Evolutionary conservation across 1,140 invertebrate genomes (phyloP), one percentile per base, ranked within the genome.

Genomic region (Tachypleus tridentatus): DNA sequence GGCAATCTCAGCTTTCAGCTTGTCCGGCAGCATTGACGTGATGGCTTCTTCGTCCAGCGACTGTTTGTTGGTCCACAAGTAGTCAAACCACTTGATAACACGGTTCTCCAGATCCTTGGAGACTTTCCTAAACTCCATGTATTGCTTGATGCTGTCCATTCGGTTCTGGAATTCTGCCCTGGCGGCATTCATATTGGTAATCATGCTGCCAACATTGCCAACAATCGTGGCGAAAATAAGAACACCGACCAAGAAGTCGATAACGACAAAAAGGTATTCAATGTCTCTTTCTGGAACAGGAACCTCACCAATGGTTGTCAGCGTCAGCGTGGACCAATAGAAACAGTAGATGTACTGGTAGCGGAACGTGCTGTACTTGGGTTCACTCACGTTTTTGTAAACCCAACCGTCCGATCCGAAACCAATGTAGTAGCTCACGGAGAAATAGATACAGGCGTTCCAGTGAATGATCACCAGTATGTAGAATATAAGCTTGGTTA

Each of bases 381-480:
- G 60, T 68, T 76, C 63, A 5, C 60, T 62, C 8, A 78, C 72
- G 65, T 77, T 76, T 49, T 74, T 71, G 60, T 82, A 83, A 3
- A 83, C 93, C 93, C 93, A 97, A 65, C 85, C 85, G 73, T 97
- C 94, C 0, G 83, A 81, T 4, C 91, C 92, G 71, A 97, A 93
- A 5, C 93, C 94, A 51, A 97, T 88, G 29, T 83, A 83, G 71
- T 88, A 89, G 75, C 91, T 95, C 65, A 97, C 92, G 57, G 86
- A 87, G 74, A 95, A 97, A 78, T 96, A 97, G 68, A 95, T 81
- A 75, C 94, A 97, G 6, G 90, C 93, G 77, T 97, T 97, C 93
- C 93, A 97, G 76, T 97, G 94, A 69, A 97, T 97, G 57, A 97
- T 84, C 56, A 97, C 85, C 51, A 97, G 80, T 65, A 97, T 95